These are phyloP conservation scores for Acanthosepion esculentum DNA, from an alignment of 2,888 invertebrate species.

Conservation along the genomic window DNA sequence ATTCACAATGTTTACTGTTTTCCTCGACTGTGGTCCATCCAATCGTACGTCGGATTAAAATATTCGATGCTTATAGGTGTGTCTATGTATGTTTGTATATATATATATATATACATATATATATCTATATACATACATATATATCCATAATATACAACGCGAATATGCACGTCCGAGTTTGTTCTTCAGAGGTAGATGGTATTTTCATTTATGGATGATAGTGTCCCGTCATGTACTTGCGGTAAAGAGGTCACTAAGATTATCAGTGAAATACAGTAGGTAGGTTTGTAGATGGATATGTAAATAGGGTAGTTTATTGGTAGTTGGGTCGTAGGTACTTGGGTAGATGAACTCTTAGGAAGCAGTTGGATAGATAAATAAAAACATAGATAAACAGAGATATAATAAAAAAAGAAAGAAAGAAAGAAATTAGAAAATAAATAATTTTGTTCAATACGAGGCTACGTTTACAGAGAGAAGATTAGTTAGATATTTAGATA, in stretches of 20 bases:
- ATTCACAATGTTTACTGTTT: too few relatives aligned
- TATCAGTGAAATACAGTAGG: not conserved
- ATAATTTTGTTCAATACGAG: too few relatives aligned
- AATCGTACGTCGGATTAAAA: not conserved
- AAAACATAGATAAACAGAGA: not conserved
- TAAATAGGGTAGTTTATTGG: not conserved
- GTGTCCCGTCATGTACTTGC: not conserved
- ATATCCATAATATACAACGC: not conserved
- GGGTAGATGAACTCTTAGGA: not conserved
- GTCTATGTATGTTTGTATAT: not conserved
- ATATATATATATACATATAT: not conserved
- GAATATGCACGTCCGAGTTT: not conserved
- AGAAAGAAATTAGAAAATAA: not conserved
- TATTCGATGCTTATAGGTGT: not conserved
- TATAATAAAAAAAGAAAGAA: too few relatives aligned
- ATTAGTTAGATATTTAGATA: too few relatives aligned
- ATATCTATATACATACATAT: not conserved
- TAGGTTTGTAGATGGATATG: not conserved
- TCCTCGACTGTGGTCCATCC: not conserved
- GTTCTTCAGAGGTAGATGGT: not conserved
- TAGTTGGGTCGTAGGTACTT: not conserved
- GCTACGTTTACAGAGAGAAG: too few relatives aligned
- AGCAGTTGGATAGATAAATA: not conserved
- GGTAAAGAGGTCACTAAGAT: not conserved
- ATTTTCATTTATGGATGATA: not conserved